Conservation (phyloP, 2,797 vertebrate genomes). For the Cephalopachus bancanus region DNA sequence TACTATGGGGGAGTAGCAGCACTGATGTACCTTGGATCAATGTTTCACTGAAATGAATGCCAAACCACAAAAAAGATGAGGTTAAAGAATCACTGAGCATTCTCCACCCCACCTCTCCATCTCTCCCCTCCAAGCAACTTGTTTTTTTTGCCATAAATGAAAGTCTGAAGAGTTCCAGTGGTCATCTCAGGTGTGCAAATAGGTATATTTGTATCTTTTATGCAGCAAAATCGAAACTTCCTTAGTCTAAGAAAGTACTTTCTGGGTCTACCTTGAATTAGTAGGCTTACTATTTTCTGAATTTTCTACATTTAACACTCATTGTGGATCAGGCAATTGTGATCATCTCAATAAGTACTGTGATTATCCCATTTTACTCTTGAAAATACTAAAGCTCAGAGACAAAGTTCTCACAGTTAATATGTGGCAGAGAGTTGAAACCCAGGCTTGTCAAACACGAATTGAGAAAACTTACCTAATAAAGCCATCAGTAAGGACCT, state of each 20-base stretch:
- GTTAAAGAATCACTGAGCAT: not conserved
- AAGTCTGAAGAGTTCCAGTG: not conserved
- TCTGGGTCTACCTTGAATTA: not conserved
- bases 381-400: not conserved
- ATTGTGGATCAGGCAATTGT: not conserved
- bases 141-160: not conserved
- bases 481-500: not conserved
- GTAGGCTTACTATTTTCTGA: not conserved
- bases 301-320: not conserved
- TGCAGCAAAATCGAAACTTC: not conserved
- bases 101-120: not conserved
- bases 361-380: not conserved
- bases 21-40: not conserved
- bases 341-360: not conserved
- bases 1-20: not conserved
- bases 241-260: constrained; percentile 28
- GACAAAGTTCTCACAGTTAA: not conserved
- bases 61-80: not conserved
- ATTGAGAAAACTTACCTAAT: not conserved
- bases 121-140: not conserved
- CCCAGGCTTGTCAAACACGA: not conserved
- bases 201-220: not conserved
- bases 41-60: not conserved
- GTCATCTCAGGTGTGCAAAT: not conserved
- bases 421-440: not conserved